Conservation (phyloP, 2,888 invertebrate species). For the Orchestes rusci region DNA sequence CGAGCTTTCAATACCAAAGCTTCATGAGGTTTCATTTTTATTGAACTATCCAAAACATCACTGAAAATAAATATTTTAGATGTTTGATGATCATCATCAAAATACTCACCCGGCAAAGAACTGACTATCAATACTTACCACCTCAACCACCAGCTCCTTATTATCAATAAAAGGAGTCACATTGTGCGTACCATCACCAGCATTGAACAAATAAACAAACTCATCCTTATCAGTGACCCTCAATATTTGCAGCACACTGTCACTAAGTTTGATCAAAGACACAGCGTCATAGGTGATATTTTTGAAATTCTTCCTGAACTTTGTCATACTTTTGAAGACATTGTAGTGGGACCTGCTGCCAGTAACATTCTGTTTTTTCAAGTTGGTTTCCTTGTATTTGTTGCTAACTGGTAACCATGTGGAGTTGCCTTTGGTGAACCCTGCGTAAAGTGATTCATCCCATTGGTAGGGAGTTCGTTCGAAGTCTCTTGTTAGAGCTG, state of each 20-base stretch:
- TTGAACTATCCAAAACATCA: constrained; percentile 16
- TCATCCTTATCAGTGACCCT: constrained; percentile 18
- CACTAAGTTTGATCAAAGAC: constrained; percentile 18
- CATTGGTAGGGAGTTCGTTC: constrained; percentile 68
- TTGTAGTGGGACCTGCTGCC: constrained; percentile 24
- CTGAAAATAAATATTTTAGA: too few relatives aligned
- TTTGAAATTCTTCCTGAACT: constrained; percentile 46
- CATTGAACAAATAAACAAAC: constrained; percentile 33
- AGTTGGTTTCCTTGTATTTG: constrained; percentile 53
- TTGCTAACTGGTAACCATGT: constrained; percentile 65
- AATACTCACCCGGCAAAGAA: too few relatives aligned
- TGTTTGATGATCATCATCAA: too few relatives aligned
- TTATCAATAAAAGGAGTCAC: constrained; percentile 40
- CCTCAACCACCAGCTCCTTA: not conserved
- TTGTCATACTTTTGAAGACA: constrained; percentile 37
- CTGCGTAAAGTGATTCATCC: too few relatives aligned
- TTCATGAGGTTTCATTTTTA: too few relatives aligned
- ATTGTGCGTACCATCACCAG: constrained; percentile 45
- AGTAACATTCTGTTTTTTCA: too few relatives aligned
- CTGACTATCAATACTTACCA: constrained; percentile 1
- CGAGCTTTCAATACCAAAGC: too few relatives aligned
- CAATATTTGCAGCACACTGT: constrained; percentile 21
- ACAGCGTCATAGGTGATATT: constrained; percentile 11
- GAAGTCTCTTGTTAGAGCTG: constrained; percentile 58
- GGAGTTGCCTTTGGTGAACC: constrained; percentile 42